Conservation (phyloP, 2,113 vertebrate species). For the Agapornis roseicollis region DNA sequence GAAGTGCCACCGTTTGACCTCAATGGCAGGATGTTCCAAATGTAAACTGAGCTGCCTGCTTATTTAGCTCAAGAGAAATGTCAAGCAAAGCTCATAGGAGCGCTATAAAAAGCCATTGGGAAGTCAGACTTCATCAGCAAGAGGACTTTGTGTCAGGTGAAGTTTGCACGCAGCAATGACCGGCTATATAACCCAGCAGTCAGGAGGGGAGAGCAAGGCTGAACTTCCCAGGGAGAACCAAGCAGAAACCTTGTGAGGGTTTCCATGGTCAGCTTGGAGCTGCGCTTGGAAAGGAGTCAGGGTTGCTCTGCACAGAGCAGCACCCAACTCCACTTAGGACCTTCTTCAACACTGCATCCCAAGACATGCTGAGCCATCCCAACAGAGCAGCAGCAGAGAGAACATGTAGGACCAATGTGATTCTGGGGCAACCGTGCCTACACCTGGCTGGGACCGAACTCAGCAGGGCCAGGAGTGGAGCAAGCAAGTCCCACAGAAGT, state of each 20-base stretch:
- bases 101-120: not conserved
- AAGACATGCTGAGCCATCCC: rapidly evolving
- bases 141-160: not conserved
- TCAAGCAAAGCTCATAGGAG: not conserved
- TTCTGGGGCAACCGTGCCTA: rapidly evolving
- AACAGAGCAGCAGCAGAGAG: rapidly evolving
- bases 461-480: not conserved
- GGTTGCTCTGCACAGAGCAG: not conserved
- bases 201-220: not conserved
- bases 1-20: not conserved
- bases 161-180: not conserved
- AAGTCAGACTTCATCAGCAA: not conserved
- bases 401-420: rapidly evolving
- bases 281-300: not conserved
- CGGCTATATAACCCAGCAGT: rapidly evolving
- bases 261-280: not conserved
- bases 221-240: not conserved
- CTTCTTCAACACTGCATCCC: not conserved
- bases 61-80: not conserved
- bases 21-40: not conserved
- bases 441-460: rapidly evolving
- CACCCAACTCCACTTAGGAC: not conserved
- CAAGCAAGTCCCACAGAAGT: rapidly evolving
- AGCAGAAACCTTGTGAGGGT: rapidly evolving
- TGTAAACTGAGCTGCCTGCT: not conserved